These are phyloP conservation scores for Tadarida brasiliensis DNA, from an alignment of 2,797 vertebrate species.

Conservation along the genomic window DNA sequence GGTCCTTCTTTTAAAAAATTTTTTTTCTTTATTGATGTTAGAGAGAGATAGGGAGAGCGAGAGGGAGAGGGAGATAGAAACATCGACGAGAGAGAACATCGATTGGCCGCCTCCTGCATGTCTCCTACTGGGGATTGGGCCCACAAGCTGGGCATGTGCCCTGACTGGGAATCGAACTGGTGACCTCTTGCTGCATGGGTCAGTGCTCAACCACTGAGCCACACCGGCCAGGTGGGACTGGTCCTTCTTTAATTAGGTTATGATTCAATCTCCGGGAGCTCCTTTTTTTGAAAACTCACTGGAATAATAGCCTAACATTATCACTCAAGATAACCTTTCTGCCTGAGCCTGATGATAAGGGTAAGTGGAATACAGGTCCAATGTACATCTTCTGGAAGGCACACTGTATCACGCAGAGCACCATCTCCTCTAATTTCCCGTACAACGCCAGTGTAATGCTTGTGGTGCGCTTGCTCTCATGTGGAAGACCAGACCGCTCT, in stretches of 20 bases:
- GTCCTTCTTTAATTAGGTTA: not conserved
- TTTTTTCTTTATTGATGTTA: too few relatives aligned
- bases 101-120: too few relatives aligned
- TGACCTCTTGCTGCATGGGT: too few relatives aligned
- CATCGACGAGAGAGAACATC: too few relatives aligned
- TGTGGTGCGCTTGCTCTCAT: not conserved
- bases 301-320: not conserved
- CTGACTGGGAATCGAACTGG: too few relatives aligned
- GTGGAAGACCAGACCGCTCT: not conserved
- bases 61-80: too few relatives aligned
- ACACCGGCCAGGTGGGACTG: not conserved
- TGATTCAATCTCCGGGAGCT: not conserved
- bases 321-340: not conserved
- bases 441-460: fast-evolving
- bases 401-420: not conserved
- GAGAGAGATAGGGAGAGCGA: too few relatives aligned
- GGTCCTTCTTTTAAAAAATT: not conserved
- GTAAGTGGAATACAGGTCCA: not conserved
- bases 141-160: too few relatives aligned
- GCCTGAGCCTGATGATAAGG: not conserved
- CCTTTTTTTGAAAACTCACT: slow-evolving; percentile 16
- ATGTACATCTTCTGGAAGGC: not conserved
- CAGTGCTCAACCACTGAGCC: too few relatives aligned
- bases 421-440: not conserved
- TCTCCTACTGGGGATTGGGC: too few relatives aligned